Base-by-base conservation (phyloP, 2,888 invertebrate genomes). In the Lagria hirta region DNA sequence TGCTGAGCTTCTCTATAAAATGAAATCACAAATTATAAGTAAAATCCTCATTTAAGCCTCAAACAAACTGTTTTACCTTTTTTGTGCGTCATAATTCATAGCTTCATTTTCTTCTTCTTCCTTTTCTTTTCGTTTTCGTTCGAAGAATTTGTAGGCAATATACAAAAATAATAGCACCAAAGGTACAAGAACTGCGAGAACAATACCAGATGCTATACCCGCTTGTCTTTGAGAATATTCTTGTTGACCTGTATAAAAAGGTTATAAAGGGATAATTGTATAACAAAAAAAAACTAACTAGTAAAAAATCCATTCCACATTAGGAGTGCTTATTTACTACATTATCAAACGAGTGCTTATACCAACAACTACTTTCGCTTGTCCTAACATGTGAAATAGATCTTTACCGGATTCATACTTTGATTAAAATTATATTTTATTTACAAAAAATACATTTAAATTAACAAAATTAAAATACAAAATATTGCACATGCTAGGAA, bases 181-280 rank as follows among this genome's bases (percentile, higher is more conserved):
- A 1, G 91, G 88, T 51, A 92, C 72, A 64, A 92, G 73, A 35
- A 89, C 80, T 3, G 83, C 83, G 52, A 88, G 73, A 56, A 89
- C 80, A 64, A 89, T 82, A 51, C 86, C 89, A 65, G 84, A 80
- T 2, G 91, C 87, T 4, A 86, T 74, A 11, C 89, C 89, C 15
- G 87, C 82, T 55, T 84, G 83, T 34, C 88, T 79, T 3, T 86
- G 79, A 7, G 85, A 83, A 70, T 87, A 88, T 72, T 90, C 90
- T 68, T 88, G 85, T 54, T 84, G 81, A 61, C 87, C 89, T 89
- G 41, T 22, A 28, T 16, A 18, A 26, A 33, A 40, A 27, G 22
- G 27, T 24, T 10, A 18, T 12, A 17, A 28, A 15, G 15, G n/a
- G 7, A 11, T 5, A 27, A n/a, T 17, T 17, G 7, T 28, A 35